phyloP scores from a whole-genome alignment of 2,113 vertebrate genomes.

The Nipponia nippon region DNA sequence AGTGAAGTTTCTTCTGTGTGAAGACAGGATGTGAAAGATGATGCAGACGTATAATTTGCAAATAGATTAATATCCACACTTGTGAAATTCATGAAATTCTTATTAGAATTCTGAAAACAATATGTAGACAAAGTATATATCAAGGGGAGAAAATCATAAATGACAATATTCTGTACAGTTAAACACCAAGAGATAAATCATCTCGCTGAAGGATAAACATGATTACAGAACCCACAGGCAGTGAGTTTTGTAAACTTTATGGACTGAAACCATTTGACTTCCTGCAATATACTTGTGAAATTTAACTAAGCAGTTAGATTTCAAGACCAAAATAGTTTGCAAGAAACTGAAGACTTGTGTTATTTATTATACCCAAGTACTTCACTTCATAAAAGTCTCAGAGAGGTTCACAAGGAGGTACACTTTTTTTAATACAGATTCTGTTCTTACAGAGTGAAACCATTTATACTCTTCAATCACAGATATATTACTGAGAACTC shows the following conservation, averaged over 20 bases:
- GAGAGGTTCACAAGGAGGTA: neutral
- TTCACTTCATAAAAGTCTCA: neutral
- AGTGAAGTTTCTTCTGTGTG: neutral
- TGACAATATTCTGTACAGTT: neutral
- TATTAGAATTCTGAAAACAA: neutral
- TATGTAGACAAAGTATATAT: neutral
- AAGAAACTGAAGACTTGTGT: neutral
- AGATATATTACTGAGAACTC: neutral
- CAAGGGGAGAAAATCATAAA: neutral
- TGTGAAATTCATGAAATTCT: neutral
- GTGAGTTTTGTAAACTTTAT: neutral
- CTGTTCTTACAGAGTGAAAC: neutral
- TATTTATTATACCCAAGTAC: neutral
- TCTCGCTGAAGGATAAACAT: neutral
- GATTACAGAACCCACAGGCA: neutral
- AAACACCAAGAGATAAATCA: slow-evolving; percentile 26
- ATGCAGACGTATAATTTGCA: neutral
- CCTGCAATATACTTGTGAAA: neutral
- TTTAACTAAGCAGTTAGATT: neutral
- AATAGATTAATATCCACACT: neutral
- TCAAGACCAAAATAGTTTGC: neutral
- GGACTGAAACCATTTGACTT: neutral
- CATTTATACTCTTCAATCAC: neutral
- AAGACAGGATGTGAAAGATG: neutral
- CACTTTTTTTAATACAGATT: neutral